Base-by-base conservation (phyloP, 2,888 invertebrate genomes). In the Diploptera punctata region DNA sequence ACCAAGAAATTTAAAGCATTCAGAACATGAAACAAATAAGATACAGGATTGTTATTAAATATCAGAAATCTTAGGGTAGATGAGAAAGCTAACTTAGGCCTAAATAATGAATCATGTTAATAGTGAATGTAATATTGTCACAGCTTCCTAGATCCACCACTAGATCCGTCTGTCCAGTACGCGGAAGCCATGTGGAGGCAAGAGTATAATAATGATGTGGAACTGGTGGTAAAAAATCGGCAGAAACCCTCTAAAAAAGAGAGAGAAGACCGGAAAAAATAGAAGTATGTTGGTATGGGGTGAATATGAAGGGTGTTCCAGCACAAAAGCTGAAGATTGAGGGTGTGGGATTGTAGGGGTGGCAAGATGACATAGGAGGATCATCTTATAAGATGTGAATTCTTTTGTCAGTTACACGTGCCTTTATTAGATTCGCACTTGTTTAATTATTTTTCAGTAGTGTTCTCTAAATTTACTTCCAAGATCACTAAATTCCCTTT, bases 241-340 rank as follows among this genome's bases (percentile, higher is more conserved):
- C 57, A 57, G 57, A 29, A 57, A 57, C 31, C 57, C 57, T 5
- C 57, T 18, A 24, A 57, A 57, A 57, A 52, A 38, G 13, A 38
- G 38, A 47, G 47, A 47, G 47, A 47, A 57, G 31, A 54, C 54
- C 29, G 54, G 54, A 54, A 54, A 54, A 54, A 54, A 54, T 26
- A 54, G 10, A 33, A 54, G 26, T 54, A 54, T 54, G 24, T 26
- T 54, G 54, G 54, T 26, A 26, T 54, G 54, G 54, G 54, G 54
- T 5, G 54, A 54, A 54, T 54, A 54, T 54, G 54, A 54, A 54
- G 54, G 54, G 54, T 24, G 54, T 54, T 54, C 3, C 54, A n/a
- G 21, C 54, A 54, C 54, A 54, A 54, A 57, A 29, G 16, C 1
- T n/a, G 57, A 57, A 31, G 31, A 57, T 57, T 29, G n/a, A 26